Conservation (phyloP, 1,140 invertebrate species). For the Caenorhabditis brenneri region DNA sequence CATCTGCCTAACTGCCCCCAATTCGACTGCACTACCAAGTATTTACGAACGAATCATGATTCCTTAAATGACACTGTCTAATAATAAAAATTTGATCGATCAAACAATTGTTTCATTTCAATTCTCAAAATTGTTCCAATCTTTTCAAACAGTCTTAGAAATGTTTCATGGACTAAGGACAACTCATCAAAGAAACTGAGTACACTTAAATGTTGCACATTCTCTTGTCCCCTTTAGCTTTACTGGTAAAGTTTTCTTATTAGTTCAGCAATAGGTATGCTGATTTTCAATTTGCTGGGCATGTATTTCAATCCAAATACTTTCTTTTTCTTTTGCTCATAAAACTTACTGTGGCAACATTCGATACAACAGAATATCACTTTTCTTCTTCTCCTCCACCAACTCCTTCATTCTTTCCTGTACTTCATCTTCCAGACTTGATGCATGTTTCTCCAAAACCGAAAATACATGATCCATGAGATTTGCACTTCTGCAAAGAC, state of each 20-base stretch:
- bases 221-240: no score
- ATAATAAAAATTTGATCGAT: conserved; percentile 35
- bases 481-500: conserved; percentile 72
- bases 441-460: conserved; percentile 85
- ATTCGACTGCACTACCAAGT: not conserved
- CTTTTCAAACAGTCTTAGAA: no score
- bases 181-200: no score
- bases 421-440: conserved; percentile 82
- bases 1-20: not conserved
- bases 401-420: conserved; percentile 89
- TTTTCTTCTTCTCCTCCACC: conserved; percentile 94
- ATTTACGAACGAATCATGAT: not conserved
- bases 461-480: conserved; percentile 85
- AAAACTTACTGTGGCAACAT: conserved; percentile 90
- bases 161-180: no score
- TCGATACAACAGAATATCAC: conserved; percentile 83
- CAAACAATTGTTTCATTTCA: not conserved
- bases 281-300: no score
- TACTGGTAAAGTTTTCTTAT: no score
- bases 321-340: no score
- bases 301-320: no score
- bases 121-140: no score
- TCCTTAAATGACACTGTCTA: not conserved
- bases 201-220: no score
- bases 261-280: no score